Evolutionary conservation across 1,140 invertebrate species (phyloP).

Genomic region (Drosophila mojavensis): DNA sequence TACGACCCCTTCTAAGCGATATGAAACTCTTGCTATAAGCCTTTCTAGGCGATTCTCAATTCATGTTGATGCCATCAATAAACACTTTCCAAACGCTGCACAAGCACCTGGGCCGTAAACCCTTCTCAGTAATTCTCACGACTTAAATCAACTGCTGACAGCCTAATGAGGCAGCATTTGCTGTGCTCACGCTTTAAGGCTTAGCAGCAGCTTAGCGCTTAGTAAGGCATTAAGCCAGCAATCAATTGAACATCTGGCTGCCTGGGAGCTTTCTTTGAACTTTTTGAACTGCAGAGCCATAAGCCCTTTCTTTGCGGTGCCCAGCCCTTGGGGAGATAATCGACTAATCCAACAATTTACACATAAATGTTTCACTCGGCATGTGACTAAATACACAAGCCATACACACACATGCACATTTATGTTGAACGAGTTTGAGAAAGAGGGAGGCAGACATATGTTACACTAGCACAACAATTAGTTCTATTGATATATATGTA

Average conservation of each 20-base stretch:
- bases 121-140: neutral
- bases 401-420: conserved; percentile 13
- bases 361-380: conserved; percentile 40
- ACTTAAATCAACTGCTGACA: conserved; percentile 1
- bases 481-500: conserved; percentile 59
- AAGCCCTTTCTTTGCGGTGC: conserved; percentile 24
- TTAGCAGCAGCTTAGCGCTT: conserved; percentile 20
- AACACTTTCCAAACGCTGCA: neutral
- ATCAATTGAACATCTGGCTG: conserved; percentile 24
- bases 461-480: conserved; percentile 51
- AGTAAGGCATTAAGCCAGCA: conserved; percentile 30
- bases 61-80: neutral
- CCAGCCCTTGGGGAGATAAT: conserved; percentile 28
- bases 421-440: neutral
- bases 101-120: neutral
- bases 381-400: conserved; percentile 35
- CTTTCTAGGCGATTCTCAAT: neutral
- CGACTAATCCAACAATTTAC: conserved; percentile 50
- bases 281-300: conserved; percentile 12
- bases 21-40: neutral
- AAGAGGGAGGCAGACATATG: conserved; percentile 6
- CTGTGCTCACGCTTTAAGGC: conserved; percentile 14
- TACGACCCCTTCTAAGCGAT: too few relatives aligned
- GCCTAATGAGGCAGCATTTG: conserved; percentile 1
- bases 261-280: conserved; percentile 23